Evolutionary conservation across 2,797 vertebrate genomes (phyloP), one percentile per base, ranked within the genome.

Genomic region (Sus cebifrons): DNA sequence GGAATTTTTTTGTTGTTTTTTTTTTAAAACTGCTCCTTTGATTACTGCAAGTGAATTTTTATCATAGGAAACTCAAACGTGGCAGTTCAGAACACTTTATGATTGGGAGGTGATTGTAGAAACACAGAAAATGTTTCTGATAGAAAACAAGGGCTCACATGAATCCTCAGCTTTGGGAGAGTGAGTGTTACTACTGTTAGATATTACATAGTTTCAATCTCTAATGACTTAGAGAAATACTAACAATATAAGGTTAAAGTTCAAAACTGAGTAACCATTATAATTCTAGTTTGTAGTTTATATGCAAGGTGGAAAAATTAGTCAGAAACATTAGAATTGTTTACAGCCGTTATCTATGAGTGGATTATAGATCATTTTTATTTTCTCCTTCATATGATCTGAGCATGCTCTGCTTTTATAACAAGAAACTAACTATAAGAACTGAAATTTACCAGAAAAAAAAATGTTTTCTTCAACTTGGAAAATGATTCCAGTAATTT

Each of bases 221-320:
- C 92, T 64, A 68, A 70, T 95, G 77, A 56, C 29, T 87, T 87
- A 29, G 54, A 54, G 71, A 90, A 95, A 82, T 89, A 18, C 58
- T 65, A 64, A 88, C 29, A 89, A 56, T 74, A 32, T 87, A 86
- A 81, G 83, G 83, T 65, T 68, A 67, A 94, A 90, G 64, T 95
- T 64, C 56, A 85, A 88, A 95, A 92, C 64, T 60, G 40, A 29
- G 5, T 75, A 91, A 84, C 67, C 32, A 17, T 91, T 92, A 52
- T 92, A 36, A 89, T 92, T 87, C 82, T 92, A 82, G 82, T 94
- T 89, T 84, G 52, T 95, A 60, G 78, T 92, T 70, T 91, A 88
- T 85, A 54, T 78, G 52, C 71, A 92, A 58, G 25, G 52, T 82
- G 10, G 77, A 70, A 89, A 95, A 97, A 79, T 92, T 92, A 87